phyloP scores from a whole-genome alignment of 2,113 vertebrate genomes.

The Syngnathus floridae region DNA sequence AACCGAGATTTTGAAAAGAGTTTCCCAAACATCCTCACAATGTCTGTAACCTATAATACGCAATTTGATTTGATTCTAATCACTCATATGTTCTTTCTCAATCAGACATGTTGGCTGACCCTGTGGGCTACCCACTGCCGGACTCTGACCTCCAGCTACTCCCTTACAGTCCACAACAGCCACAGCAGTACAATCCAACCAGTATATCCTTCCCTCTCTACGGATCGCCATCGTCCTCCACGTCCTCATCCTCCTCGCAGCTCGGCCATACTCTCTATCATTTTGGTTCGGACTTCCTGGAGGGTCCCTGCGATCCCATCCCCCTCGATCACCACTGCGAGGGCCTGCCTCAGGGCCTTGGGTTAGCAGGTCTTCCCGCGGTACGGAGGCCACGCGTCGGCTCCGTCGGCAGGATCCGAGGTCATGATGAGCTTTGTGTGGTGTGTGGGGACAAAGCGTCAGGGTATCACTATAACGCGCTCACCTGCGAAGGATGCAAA shows the following conservation, averaged over 20 bases:
- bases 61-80: not conserved
- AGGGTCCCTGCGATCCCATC: slow-evolving; percentile 54
- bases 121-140: slow-evolving; percentile 78
- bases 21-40: no score
- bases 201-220: slow-evolving; percentile 74
- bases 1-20: no score
- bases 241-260: slow-evolving; percentile 66
- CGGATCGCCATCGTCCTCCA: slow-evolving; percentile 56
- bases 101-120: slow-evolving; percentile 82
- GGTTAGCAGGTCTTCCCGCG: slow-evolving; percentile 50
- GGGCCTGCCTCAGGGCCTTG: slow-evolving; percentile 51
- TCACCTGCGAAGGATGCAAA: slow-evolving; percentile 95
- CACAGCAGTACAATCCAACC: slow-evolving; percentile 71
- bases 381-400: slow-evolving; percentile 72
- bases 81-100: not conserved
- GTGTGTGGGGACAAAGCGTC: slow-evolving; percentile 93
- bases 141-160: slow-evolving; percentile 78
- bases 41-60: not conserved
- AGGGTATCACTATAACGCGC: slow-evolving; percentile 91
- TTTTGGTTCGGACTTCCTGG: slow-evolving; percentile 71
- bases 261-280: slow-evolving; percentile 68
- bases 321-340: slow-evolving; percentile 47
- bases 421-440: slow-evolving; percentile 86
- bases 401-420: slow-evolving; percentile 69
- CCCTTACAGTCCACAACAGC: slow-evolving; percentile 79